phyloP scores from a whole-genome alignment of 2,113 vertebrate species.

The Lonchura striata region DNA sequence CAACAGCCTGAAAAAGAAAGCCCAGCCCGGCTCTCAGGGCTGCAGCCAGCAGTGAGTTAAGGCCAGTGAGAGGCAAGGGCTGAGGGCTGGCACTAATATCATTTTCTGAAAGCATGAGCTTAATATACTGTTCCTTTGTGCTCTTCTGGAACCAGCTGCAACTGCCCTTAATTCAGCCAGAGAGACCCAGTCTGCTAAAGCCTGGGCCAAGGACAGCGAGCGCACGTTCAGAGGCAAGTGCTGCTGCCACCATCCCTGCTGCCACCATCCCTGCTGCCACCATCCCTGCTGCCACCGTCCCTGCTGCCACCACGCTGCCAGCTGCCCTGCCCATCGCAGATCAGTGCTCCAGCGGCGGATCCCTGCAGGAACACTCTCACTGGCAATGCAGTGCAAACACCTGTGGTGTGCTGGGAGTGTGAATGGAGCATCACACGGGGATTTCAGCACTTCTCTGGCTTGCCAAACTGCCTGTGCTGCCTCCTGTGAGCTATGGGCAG shows the following conservation, averaged over 20 bases:
- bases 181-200: background rate
- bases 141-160: background rate
- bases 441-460: background rate
- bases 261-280: background rate
- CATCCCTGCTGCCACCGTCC: background rate
- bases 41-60: background rate
- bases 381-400: accelerated
- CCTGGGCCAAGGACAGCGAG: background rate
- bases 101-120: background rate
- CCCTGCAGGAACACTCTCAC: accelerated
- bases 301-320: background rate
- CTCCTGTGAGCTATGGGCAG: accelerated
- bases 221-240: accelerated
- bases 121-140: background rate
- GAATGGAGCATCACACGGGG: accelerated
- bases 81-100: background rate
- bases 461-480: accelerated
- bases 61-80: background rate
- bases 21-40: background rate
- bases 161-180: background rate
- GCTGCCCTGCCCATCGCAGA: accelerated
- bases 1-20: background rate
- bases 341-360: accelerated
- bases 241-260: background rate
- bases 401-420: accelerated